A percentile compares a stretch with the other conserved stretches of the same genome.
Conservation (phyloP, 2,797 vertebrate genomes). For the Aythya fuligula region DNA sequence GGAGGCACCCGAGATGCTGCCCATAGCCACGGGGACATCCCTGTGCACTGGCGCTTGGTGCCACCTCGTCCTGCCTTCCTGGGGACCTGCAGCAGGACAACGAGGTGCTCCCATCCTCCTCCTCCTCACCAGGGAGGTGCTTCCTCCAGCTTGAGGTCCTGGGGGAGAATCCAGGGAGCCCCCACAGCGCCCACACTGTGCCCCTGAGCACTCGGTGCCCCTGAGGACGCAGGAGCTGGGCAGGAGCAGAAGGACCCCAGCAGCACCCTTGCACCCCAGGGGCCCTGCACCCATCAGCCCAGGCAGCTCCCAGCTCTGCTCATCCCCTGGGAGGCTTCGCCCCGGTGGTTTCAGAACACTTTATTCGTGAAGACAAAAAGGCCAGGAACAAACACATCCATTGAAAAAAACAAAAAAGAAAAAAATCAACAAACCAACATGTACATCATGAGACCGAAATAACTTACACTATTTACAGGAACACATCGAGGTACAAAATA, state of each 20-base stretch:
- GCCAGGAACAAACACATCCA: conserved; percentile 44
- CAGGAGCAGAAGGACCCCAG: background rate
- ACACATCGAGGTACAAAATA: conserved; percentile 63
- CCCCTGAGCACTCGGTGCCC: background rate
- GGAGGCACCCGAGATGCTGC: background rate
- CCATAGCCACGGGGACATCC: background rate
- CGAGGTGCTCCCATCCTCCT: background rate
- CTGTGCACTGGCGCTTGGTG: too few species aligned
- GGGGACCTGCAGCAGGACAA: rapidly evolving
- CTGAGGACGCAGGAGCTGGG: rapidly evolving
- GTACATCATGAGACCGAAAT: conserved; percentile 68
- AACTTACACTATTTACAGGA: conserved; percentile 78
- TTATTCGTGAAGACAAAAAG: conserved; percentile 70
- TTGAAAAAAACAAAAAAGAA: background rate
- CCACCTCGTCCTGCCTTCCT: too few species aligned
- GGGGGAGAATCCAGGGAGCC: background rate
- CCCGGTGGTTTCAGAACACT: background rate
- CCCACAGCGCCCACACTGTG: rapidly evolving
- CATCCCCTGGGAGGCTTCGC: background rate
- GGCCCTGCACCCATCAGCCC: too few species aligned
- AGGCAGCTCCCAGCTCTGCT: background rate
- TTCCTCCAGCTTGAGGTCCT: background rate
- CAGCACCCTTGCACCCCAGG: background rate
- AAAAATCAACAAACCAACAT: background rate
- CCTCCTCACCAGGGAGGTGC: background rate